A percentile compares a stretch with the other conserved stretches of the same genome.
Conservation (phyloP, 53 echinoderm and acorn worm genomes). For the Pentamera pediparva region DNA sequence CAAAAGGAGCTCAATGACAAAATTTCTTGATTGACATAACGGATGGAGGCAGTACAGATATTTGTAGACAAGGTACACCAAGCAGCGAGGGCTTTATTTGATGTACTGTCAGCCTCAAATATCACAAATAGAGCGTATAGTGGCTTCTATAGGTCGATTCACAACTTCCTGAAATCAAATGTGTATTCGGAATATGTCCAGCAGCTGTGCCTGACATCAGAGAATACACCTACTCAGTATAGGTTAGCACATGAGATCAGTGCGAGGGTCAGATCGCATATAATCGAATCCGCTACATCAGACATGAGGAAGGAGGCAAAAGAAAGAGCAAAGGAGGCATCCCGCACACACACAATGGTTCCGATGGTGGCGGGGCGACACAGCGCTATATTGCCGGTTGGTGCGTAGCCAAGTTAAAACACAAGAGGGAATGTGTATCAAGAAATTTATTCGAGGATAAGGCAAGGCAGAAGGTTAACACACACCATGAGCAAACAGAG, state of each 20-base stretch:
- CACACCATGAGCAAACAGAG: not conserved
- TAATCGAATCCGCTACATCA: not conserved
- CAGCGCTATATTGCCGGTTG: not conserved
- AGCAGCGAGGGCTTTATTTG: not conserved
- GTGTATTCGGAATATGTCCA: not conserved
- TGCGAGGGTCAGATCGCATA: not conserved
- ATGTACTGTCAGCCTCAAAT: not conserved
- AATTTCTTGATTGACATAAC: not conserved
- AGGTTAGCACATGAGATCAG: not conserved
- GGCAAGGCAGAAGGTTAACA: not conserved
- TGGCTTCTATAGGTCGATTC: not conserved
- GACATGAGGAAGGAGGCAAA: not conserved
- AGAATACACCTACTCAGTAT: not conserved
- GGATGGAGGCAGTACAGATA: not conserved
- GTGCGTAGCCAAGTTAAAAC: not conserved
- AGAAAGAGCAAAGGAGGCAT: not conserved
- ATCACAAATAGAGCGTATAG: not conserved
- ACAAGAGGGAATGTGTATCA: not conserved
- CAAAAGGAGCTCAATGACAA: not conserved
- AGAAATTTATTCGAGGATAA: not conserved
- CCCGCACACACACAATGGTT: not conserved
- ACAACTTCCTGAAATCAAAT: not conserved
- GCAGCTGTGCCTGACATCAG: not conserved
- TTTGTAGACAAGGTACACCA: not conserved
- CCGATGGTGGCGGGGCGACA: not conserved